These are phyloP conservation scores for Platerodrilus igneus DNA, from an alignment of 2,888 invertebrate species.

Conservation along the genomic window DNA sequence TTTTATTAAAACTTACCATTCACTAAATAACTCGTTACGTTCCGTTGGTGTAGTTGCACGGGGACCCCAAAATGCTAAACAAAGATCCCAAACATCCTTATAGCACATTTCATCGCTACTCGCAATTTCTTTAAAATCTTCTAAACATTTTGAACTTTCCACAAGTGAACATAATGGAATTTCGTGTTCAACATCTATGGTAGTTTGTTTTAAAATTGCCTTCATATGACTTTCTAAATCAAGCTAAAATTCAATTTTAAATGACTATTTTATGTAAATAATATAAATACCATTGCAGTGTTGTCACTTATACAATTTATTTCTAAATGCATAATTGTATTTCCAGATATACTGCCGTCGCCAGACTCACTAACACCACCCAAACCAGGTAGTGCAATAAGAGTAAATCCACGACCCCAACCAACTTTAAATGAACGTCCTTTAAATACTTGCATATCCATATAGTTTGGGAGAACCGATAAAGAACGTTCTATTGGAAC, in stretches of 20 bases:
- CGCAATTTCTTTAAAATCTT: slow-evolving; percentile 17
- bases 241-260: slow-evolving; percentile 15
- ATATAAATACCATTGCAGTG: not conserved
- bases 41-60: slow-evolving; percentile 56
- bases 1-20: no score
- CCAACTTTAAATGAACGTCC: slow-evolving; percentile 67
- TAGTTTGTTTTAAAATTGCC: slow-evolving; percentile 17
- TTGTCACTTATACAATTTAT: not conserved
- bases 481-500: slow-evolving; percentile 11
- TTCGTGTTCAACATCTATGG: slow-evolving; percentile 10
- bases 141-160: slow-evolving; percentile 12
- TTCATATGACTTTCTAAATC: slow-evolving; percentile 21
- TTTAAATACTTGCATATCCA: slow-evolving; percentile 57
- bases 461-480: slow-evolving; percentile 38
- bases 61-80: slow-evolving; percentile 82
- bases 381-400: not conserved
- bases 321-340: slow-evolving; percentile 1
- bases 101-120: slow-evolving; percentile 41
- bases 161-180: slow-evolving; percentile 37
- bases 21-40: slow-evolving; percentile 40
- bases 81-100: slow-evolving; percentile 66
- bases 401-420: slow-evolving; percentile 58
- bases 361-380: not conserved
- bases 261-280: not conserved
- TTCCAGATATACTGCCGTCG: no score